Percentiles rank a stretch among this genome's conserved stretches.
These are phyloP conservation scores for Heterochromis multidens DNA, from an alignment of 2,113 vertebrate species.

Conservation along the genomic window DNA sequence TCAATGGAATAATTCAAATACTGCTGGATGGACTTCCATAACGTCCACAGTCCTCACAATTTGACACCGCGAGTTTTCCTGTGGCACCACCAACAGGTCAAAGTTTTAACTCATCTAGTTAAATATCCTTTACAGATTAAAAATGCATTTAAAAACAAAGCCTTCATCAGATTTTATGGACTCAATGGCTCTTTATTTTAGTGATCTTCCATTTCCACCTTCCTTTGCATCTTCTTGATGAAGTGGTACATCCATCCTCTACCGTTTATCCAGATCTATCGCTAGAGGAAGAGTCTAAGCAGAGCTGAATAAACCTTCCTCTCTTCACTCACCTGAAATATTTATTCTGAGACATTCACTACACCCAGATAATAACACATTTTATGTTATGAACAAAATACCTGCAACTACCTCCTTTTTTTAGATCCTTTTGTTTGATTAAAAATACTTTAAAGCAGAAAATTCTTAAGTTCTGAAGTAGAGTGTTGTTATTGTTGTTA, in stretches of 20 bases:
- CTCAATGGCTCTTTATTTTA: neutral
- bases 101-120: neutral
- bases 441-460: neutral
- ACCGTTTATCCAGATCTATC: neutral
- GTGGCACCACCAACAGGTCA: constrained; percentile 1
- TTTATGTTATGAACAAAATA: neutral
- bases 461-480: neutral
- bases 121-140: neutral
- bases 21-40: neutral
- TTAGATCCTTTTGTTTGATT: neutral
- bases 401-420: neutral
- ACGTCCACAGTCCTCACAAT: neutral
- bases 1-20: neutral
- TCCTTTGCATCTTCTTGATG: neutral
- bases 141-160: neutral
- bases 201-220: too few species aligned
- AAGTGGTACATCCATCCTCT: neutral
- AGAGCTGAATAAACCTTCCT: neutral
- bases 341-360: too few species aligned
- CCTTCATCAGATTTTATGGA: neutral
- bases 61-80: too few species aligned
- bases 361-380: neutral
- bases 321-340: too few species aligned
- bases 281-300: neutral
- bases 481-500: neutral